Evolutionary conservation across 2,113 vertebrate genomes (phyloP).

Genomic region (Procapra przewalskii): DNA sequence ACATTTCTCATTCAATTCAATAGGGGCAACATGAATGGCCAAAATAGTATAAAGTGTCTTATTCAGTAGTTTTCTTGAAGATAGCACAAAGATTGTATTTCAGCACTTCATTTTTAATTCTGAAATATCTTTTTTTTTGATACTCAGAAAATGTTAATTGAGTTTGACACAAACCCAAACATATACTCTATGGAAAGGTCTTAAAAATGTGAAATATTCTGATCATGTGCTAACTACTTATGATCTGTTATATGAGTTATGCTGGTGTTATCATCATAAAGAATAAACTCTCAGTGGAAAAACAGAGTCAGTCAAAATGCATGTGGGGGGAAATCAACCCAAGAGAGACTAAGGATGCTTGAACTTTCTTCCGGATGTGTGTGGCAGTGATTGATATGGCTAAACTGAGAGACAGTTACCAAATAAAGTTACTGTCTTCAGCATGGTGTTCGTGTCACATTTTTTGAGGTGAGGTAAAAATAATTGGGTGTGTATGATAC

Average conservation of each 20-base stretch:
- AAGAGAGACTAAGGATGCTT: not conserved
- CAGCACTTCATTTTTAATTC: slow-evolving; percentile 64
- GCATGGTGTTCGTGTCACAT: slow-evolving; percentile 27
- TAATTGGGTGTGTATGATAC: not conserved
- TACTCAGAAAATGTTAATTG: slow-evolving; percentile 62
- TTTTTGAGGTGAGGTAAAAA: slow-evolving; percentile 46
- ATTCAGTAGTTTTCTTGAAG: not conserved
- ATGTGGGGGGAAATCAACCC: not conserved
- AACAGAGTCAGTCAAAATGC: slow-evolving; percentile 44
- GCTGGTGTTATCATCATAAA: slow-evolving; percentile 26
- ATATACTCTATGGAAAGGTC: not conserved
- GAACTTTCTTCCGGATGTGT: not conserved
- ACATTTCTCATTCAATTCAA: slow-evolving; percentile 16
- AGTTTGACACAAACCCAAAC: slow-evolving; percentile 58
- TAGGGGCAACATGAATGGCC: not conserved
- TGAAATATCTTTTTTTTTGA: slow-evolving; percentile 33
- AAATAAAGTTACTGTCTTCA: slow-evolving; percentile 10
- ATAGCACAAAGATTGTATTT: slow-evolving; percentile 35
- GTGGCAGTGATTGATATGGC: not conserved
- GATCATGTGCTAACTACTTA: slow-evolving; percentile 51
- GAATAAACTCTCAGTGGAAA: slow-evolving; percentile 53
- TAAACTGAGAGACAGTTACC: slow-evolving; percentile 6
- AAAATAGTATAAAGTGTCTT: slow-evolving; percentile 24
- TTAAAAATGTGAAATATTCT: slow-evolving; percentile 29
- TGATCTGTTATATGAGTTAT: slow-evolving; percentile 46